Evolutionary conservation across 2,113 vertebrate species (phyloP), one percentile per base, ranked within the genome.

Genomic region (Seriola dumerili): DNA sequence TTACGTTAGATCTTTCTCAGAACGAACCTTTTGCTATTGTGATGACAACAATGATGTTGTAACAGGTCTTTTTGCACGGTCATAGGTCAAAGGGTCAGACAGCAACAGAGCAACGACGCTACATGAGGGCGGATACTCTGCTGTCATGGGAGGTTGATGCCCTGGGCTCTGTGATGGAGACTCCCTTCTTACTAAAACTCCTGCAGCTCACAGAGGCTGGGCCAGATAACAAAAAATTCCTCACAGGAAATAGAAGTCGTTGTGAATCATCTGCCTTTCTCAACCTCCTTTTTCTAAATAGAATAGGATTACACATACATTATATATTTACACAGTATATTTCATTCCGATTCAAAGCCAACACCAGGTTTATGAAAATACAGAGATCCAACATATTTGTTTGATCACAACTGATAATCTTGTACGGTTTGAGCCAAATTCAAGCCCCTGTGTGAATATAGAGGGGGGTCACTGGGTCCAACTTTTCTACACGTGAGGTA

Each of bases 121-220:
- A n/a, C 21, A 62, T 50, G 29, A 69, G 46, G 48, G 34, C 25
- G 54, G 54, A 57, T 25, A 12, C 54, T 54, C 21, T 44, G 9
- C 21, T 44, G 42, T 40, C 21, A 57, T n/a, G 16, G 12, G 54
- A 40, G 32, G 9, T 17, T 46, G 38, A 46, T 14, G 7, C 14
- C 29, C 29, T 42, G 50, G 1, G 1, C 42, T 64, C 73, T 64
- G 32, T 84, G 67, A n/a, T 68, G 50, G 10, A 46, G 17, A 29
- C 57, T 58, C 52, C 44, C 23, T 4, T 70, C 7, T 86, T 71
- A 17, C 64, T 5, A 34, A 54, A 63, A 17, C 14, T 78, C 36
- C 25, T 57, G 9, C 8, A 58, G n/a, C n/a, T 61, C 57, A 44
- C 2, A 54, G 44, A 42, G 58, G 25, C n/a, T 58, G 1, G 1